Evolutionary conservation across 2,797 vertebrate genomes (phyloP).

Genomic region (Anabas testudineus): DNA sequence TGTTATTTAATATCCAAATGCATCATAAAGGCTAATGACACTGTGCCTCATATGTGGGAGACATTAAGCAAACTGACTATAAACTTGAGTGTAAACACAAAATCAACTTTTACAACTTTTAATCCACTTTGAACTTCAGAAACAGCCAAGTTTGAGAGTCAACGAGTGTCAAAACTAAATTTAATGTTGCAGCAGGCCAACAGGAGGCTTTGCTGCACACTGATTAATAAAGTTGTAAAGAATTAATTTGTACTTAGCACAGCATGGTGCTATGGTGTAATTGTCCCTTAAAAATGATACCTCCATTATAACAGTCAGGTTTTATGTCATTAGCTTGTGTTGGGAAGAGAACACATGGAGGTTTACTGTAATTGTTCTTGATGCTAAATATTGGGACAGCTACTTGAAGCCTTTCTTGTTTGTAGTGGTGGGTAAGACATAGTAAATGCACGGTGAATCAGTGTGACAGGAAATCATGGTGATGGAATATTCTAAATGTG

Average conservation of each 20-base stretch:
- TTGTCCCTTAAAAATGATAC: conserved; percentile 42
- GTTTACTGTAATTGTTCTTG: conserved; percentile 21
- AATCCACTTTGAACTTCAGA: conserved; percentile 18
- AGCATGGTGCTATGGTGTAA: conserved; percentile 50
- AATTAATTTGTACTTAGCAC: conserved; percentile 58
- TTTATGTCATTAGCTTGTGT: conserved; percentile 27
- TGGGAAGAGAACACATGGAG: conserved; percentile 2
- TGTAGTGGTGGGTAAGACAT: too few relatives aligned
- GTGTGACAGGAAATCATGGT: too few relatives aligned
- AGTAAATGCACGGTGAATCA: too few relatives aligned
- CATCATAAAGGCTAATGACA: background rate
- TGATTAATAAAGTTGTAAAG: conserved; percentile 41
- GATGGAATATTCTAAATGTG: too few relatives aligned
- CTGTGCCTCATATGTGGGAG: background rate
- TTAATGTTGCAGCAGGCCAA: conserved; percentile 11
- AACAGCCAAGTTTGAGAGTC: conserved; percentile 36
- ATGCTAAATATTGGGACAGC: conserved; percentile 32
- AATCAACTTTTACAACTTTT: conserved; percentile 14
- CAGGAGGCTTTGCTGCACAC: conserved; percentile 36
- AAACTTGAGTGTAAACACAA: too few relatives aligned
- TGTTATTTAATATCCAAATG: background rate
- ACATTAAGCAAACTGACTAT: background rate
- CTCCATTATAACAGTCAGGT: too few relatives aligned
- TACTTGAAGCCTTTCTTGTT: too few relatives aligned
- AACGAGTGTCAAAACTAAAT: conserved; percentile 42